phyloP scores from a whole-genome alignment of 2,888 invertebrate species.

The Trachelus stipa region DNA sequence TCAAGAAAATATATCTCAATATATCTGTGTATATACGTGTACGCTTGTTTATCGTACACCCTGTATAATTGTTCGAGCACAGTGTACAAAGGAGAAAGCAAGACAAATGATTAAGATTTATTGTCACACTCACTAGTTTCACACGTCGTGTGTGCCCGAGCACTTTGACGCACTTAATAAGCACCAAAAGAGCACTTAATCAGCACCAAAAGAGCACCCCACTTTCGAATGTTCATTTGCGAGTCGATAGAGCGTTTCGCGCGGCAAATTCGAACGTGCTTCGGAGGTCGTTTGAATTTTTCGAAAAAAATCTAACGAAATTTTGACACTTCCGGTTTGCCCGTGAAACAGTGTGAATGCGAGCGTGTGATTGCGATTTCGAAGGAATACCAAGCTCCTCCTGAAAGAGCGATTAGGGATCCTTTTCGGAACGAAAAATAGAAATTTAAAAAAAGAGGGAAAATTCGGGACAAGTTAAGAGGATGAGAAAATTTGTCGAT shows the following conservation, averaged over 20 bases:
- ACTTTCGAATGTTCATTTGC: conserved; percentile 42
- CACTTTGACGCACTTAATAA: conserved; percentile 9
- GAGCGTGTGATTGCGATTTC: conserved; percentile 46
- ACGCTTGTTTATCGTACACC: background rate
- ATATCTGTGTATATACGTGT: background rate
- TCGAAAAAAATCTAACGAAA: background rate
- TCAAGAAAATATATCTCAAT: background rate
- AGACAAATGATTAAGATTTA: background rate
- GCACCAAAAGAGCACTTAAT: conserved; percentile 36
- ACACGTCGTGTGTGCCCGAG: background rate
- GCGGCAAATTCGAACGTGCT: background rate
- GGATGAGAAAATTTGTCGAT: conserved; percentile 14
- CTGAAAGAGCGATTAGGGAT: background rate
- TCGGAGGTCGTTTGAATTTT: background rate
- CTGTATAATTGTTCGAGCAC: background rate
- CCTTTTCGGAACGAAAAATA: conserved; percentile 18
- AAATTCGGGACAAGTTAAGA: conserved; percentile 6
- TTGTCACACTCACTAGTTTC: background rate
- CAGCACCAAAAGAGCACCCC: conserved; percentile 56
- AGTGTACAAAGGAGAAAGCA: background rate
- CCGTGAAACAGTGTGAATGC: conserved; percentile 43
- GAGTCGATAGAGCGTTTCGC: background rate
- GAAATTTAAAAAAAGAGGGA: conserved; percentile 18
- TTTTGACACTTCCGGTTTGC: background rate
- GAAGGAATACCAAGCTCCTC: background rate